Base-by-base conservation (phyloP, 2,797 vertebrate species). In the Malacoraja senta region DNA sequence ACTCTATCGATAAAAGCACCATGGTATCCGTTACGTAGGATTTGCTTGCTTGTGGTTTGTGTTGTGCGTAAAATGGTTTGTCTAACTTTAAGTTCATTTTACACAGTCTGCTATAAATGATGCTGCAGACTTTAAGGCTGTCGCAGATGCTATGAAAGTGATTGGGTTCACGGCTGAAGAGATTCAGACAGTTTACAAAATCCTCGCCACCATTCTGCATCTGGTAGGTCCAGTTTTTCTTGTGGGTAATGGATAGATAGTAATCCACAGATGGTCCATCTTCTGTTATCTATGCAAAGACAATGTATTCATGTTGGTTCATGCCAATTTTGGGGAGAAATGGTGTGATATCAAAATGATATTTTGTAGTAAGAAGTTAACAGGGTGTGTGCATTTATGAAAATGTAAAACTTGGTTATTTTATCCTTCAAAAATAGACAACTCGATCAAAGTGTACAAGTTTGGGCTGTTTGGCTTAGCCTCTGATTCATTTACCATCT, bases 91-190 rank as follows among this genome's bases (percentile, higher is more conserved):
- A 26, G 15, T 78, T 44, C 53, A 93, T 78, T 92, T 17, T 94
- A 53, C 26, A 26, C 94, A 99, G 98, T 98, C 98, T 1, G 96
- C 96, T 94, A 98, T 99, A 95, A 99, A 97, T 0, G 99, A 99
- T 0, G 95, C 96, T 13, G 97, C 97, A 0, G 98, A 99, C 93
- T 99, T 99, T 96, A 99, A 98, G 96, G 98, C 98, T 0, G 99
- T 99, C 0, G 97, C 98, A 0, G 99, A 99, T 38, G 99, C 99
- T 94, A 99, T 99, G 99, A 99, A 98, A 94, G 98, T 99, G 94
- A 98, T 99, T 77, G 99, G 99, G 77, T 99, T 99, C 96, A 98
- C 98, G 53, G 96, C 96, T 4, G 99, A 99, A 29, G 99, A 99
- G 96, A 95, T 99, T 95, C 98, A 99, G 96, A 99, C 98, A 0